Evolutionary conservation across 2,113 vertebrate species (phyloP).

Genomic region (Mobula hypostoma): DNA sequence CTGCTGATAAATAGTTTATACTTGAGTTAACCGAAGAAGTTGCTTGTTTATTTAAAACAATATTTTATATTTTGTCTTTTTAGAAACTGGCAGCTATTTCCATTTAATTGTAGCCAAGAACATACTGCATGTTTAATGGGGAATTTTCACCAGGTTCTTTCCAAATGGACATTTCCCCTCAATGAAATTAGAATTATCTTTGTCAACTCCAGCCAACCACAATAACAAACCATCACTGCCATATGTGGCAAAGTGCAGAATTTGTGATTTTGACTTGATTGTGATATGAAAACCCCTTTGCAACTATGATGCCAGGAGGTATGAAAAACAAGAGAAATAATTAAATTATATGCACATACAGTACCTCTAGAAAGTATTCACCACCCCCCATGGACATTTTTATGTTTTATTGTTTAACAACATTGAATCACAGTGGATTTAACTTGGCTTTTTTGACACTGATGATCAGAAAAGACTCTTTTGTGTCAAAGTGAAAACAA

Average conservation of each 20-base stretch:
- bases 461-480: no score
- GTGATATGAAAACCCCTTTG: neutral
- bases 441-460: no score
- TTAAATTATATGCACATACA: neutral
- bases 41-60: neutral
- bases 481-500: no score
- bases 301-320: neutral
- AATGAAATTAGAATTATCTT: neutral
- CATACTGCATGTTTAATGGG: neutral
- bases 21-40: neutral
- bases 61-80: neutral
- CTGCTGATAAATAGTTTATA: slow-evolving; percentile 13
- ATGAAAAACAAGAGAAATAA: neutral
- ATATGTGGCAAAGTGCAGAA: neutral
- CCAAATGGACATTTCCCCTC: neutral
- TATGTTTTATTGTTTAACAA: no score
- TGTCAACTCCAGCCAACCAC: neutral
- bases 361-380: no score
- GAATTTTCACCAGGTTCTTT: neutral
- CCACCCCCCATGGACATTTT: no score
- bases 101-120: neutral
- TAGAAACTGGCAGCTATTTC: neutral
- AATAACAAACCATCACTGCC: neutral
- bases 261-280: neutral
- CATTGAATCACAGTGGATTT: no score